phyloP scores from a whole-genome alignment of 2,113 vertebrate species.

The Pachypanchax playfairii region DNA sequence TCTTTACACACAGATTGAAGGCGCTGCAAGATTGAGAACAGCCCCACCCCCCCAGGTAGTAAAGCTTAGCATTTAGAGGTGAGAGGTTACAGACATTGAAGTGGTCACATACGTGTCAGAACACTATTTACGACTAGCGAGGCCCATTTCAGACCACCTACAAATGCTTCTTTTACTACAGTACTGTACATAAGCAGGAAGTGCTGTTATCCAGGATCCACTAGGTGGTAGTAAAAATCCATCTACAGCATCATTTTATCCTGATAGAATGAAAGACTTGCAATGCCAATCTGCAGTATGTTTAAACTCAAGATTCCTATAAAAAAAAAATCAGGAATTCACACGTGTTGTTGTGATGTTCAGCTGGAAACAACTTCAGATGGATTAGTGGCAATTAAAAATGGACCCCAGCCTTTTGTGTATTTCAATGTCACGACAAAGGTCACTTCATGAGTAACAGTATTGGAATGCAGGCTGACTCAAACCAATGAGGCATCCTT shows the following conservation, averaged over 20 bases:
- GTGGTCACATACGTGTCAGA: conserved; percentile 73
- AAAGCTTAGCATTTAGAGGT: conserved; percentile 65
- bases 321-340: conserved; percentile 1
- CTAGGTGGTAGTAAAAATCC: conserved; percentile 62
- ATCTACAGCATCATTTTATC: background rate
- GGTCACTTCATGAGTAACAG: conserved; percentile 43
- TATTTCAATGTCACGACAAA: conserved; percentile 61
- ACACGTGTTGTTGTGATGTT: conserved; percentile 3
- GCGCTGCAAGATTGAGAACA: conserved; percentile 70
- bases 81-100: conserved; percentile 57
- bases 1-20: conserved; percentile 51
- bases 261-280: background rate
- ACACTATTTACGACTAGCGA: conserved; percentile 73
- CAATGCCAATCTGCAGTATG: conserved; percentile 10
- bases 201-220: conserved; percentile 47
- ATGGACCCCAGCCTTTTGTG: conserved; percentile 52
- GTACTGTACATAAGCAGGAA: conserved; percentile 6
- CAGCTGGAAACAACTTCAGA: conserved; percentile 9
- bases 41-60: conserved; percentile 65
- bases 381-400: conserved; percentile 12
- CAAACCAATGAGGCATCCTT: conserved; percentile 48
- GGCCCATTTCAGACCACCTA: conserved; percentile 73
- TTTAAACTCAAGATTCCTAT: conserved; percentile 28
- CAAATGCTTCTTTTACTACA: conserved; percentile 16
- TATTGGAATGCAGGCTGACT: conserved; percentile 61